Base-by-base conservation (phyloP, 2,797 vertebrate genomes). In the Distichodus sexfasciatus region DNA sequence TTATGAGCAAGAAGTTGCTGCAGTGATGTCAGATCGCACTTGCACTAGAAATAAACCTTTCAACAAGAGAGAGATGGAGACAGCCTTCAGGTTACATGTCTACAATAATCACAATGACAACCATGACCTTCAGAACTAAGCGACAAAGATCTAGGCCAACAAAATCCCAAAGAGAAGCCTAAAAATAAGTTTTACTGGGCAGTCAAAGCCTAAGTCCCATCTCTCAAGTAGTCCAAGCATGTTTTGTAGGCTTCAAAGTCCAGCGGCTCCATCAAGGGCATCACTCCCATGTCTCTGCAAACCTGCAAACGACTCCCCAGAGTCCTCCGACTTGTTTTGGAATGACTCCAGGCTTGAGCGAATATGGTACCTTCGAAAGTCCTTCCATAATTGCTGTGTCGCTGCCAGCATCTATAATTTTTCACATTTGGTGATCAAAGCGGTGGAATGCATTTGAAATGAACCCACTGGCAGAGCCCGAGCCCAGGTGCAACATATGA, bases 391-490 rank as follows among this genome's bases (percentile, higher is more conserved):
- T 66, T 79, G 72, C 38, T 23, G 46, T 21, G 65, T 74, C 50
- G 64, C 62, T 69, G 68, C 66, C 64, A 43, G 71, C 63, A 55
- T 76, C 63, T 63, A 58, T 65, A 58, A 63, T 66, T 69, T 74
- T 66, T 68, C 68, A 74, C 74, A 69, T 51, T 50, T 43, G 11
- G 38, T 66, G 67, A 76, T 74, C 71, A 75, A 76, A 72, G 66
- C 65, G 60, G 51, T 75, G 77, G 77, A 79, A 79, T 79, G 77
- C 71, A 75, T 66, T 75, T 46, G 73, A 71, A 76, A 71, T 71
- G 31, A 72, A 72, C 72, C 62, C 59, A 55, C 64, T 71, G 71
- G 63, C 54, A 57, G 40, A 58, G 63, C 24, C 35, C 54, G 64
- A 61, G 64, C 38, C 59, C 61, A 51, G 58, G 63, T 70, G 63